Percentiles rank a stretch among this genome's conserved stretches.
phyloP scores from a whole-genome alignment of 2,113 vertebrate species.

The Tylochromis polylepis region DNA sequence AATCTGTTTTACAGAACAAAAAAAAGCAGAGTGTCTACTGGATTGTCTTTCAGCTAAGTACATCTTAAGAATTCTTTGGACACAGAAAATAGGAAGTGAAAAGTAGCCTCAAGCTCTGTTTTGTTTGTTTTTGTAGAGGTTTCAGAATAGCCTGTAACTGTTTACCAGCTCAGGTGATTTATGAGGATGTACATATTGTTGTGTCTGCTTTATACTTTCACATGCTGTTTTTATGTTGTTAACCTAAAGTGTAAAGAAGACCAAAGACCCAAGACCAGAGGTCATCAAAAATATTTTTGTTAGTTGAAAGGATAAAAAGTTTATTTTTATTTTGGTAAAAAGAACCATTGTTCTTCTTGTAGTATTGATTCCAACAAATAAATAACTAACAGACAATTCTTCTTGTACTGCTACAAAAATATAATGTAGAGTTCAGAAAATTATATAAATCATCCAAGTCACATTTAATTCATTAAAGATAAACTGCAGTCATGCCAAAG shows the following conservation, averaged over 20 bases:
- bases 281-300: neutral
- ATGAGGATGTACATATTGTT: neutral
- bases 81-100: neutral
- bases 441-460: neutral
- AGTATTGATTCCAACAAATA: neutral
- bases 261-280: neutral
- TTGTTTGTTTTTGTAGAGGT: constrained; percentile 12
- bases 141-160: constrained; percentile 4
- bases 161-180: constrained; percentile 10
- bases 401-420: neutral
- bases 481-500: neutral
- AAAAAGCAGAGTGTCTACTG: neutral
- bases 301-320: neutral
- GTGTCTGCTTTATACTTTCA: neutral
- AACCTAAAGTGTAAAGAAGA: neutral
- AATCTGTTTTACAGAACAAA: neutral
- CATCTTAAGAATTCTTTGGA: neutral
- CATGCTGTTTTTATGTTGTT: neutral
- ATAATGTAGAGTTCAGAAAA: neutral
- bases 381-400: neutral
- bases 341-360: neutral
- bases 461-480: neutral
- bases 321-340: neutral
- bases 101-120: neutral
- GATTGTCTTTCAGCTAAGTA: neutral